These are phyloP conservation scores for Anthopleura sola DNA, from an alignment of 64 coral and sea anemone genomes.

Conservation along the genomic window DNA sequence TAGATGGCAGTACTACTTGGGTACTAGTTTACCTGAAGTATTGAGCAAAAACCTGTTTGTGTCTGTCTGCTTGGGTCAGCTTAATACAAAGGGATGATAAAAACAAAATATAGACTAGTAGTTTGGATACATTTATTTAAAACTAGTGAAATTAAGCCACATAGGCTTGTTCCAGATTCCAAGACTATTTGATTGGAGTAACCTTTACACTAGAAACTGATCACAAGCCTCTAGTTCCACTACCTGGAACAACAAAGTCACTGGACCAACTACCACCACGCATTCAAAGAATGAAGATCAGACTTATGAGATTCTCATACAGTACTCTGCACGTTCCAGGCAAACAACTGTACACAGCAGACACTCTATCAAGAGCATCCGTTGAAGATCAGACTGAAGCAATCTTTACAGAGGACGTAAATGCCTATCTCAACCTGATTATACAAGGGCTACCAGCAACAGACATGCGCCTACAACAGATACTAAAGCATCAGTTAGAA, in stretches of 20 bases:
- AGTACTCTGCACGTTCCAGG: neutral
- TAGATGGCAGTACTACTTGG: too few species aligned
- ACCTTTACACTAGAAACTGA: too few species aligned
- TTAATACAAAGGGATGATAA: too few species aligned
- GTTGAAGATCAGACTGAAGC: neutral
- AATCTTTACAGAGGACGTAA: neutral
- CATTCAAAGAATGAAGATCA: conserved; percentile 29
- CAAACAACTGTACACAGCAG: conserved; percentile 16
- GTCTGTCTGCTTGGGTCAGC: too few species aligned
- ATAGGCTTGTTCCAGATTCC: too few species aligned
- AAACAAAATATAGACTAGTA: too few species aligned
- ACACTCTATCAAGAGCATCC: conserved; percentile 35
- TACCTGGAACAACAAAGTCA: conserved; percentile 16
- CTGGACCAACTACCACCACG: conserved; percentile 35
- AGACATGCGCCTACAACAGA: conserved; percentile 10
- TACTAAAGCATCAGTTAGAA: conserved; percentile 30
- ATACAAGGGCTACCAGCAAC: conserved; percentile 15
- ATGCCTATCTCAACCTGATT: neutral
- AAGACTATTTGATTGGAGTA: too few species aligned
- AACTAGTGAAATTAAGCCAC: too few species aligned
- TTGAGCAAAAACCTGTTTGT: too few species aligned
- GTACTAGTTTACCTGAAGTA: too few species aligned
- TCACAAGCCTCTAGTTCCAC: too few species aligned
- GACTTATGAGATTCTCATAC: neutral
- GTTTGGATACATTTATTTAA: too few species aligned